These are phyloP conservation scores for Eurypyga helias DNA, from an alignment of 2,113 vertebrate genomes.

Conservation along the genomic window DNA sequence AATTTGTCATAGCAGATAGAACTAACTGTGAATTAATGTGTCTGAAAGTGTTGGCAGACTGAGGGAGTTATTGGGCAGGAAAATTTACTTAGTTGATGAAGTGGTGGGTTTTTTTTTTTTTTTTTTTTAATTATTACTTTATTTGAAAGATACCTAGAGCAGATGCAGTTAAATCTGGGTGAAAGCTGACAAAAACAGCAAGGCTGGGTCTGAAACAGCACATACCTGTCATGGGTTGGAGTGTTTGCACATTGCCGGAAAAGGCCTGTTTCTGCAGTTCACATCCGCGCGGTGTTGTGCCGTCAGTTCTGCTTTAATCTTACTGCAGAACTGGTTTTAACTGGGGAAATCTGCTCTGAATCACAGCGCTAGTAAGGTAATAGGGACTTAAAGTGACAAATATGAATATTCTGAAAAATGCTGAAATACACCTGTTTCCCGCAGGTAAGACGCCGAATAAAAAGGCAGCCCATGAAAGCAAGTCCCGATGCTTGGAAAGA, in stretches of 20 bases:
- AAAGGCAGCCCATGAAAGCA: conserved; percentile 70
- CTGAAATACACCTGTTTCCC: background rate
- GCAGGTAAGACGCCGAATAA: conserved; percentile 74
- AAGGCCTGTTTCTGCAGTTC: background rate
- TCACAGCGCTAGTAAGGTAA: background rate
- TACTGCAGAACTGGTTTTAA: background rate
- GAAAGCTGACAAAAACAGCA: background rate
- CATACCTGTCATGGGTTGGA: background rate
- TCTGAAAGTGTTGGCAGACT: background rate
- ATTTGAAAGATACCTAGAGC: background rate
- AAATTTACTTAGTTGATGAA: background rate
- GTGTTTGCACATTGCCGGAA: background rate
- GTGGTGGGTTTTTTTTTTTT: too few species aligned
- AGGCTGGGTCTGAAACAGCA: background rate
- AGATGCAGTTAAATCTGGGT: background rate
- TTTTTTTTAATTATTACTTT: background rate
- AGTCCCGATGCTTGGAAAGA: conserved; percentile 85
- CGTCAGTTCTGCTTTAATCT: background rate
- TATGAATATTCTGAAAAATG: background rate
- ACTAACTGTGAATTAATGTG: background rate
- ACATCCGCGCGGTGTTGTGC: background rate
- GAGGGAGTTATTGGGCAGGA: background rate
- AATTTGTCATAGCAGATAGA: background rate
- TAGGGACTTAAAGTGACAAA: background rate
- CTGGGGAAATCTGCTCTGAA: background rate